These are phyloP conservation scores for Chrysolina oricalcia DNA, from an alignment of 2,888 invertebrate species.

Conservation along the genomic window DNA sequence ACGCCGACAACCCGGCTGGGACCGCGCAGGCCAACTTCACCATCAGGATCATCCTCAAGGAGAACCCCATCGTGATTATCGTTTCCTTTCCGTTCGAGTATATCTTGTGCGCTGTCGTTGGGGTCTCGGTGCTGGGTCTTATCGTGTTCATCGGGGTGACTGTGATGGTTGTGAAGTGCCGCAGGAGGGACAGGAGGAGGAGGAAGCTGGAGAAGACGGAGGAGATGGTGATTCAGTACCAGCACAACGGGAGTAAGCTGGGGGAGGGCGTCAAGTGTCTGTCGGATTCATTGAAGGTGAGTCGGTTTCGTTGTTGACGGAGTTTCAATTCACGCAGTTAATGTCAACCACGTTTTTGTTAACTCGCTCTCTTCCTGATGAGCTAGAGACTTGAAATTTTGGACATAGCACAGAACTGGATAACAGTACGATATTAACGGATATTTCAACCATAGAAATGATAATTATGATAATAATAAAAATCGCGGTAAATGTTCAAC, in stretches of 20 bases:
- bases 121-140: slow-evolving; percentile 77
- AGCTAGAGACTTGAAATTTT: too few species aligned
- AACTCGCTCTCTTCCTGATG: too few species aligned
- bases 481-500: too few species aligned
- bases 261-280: slow-evolving; percentile 56
- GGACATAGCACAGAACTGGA: too few species aligned
- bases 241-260: slow-evolving; percentile 59
- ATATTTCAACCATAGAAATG: too few species aligned
- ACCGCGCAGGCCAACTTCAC: slow-evolving; percentile 87
- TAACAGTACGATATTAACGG: too few species aligned
- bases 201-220: slow-evolving; percentile 76
- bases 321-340: too few species aligned
- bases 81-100: slow-evolving; percentile 79
- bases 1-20: slow-evolving; percentile 89
- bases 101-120: slow-evolving; percentile 79
- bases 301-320: background rate
- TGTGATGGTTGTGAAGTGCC: slow-evolving; percentile 74
- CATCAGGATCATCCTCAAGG: slow-evolving; percentile 82
- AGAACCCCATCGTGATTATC: slow-evolving; percentile 81
- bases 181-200: slow-evolving; percentile 60
- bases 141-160: slow-evolving; percentile 79
- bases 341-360: too few species aligned
- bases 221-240: slow-evolving; percentile 73
- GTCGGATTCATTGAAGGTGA: slow-evolving; percentile 58
- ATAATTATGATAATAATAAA: too few species aligned